Evolutionary conservation across 1,140 invertebrate genomes (phyloP), one percentile per base, ranked within the genome.

Genomic region (Nixonia krombeini): DNA sequence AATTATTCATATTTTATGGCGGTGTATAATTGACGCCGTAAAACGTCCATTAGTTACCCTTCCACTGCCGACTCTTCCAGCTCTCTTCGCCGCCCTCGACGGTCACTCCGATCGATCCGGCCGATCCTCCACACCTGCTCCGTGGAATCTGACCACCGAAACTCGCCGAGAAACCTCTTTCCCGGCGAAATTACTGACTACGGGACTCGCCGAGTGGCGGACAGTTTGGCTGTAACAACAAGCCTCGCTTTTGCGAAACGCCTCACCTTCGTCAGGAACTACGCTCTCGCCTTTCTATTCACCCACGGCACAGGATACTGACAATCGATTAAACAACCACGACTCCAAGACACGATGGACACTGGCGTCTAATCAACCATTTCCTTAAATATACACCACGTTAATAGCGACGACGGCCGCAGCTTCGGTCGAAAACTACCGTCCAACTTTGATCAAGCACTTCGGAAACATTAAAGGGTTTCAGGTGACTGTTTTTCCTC

Each of bases 1-100:
- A 73, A 79, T 79, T 80, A 79, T 76, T 81, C 76, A 81, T 78
- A 76, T 80, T 82, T 82, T 78, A 81, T 64, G 69, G 68, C 64
- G 63, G 51, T 72, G 70, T 79, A 75, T 79, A 79, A 79, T 76
- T 78, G 76, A 82, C 73, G 77, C 64, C 75, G 71, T 80, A 79
- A 79, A 82, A 78, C 59, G 72, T 80, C 76, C 75, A 82, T 81
- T 79, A 80, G 76, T 79, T 79, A 73, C 45, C 72, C 67, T 73
- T 74, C 67, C 67, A 63, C 40, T 13, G 57, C 49, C 52, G 52
- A 62, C 42, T 71, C 44, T 42, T 47, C 38, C 44, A 44, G 55
- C 58, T 57, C 37, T 29, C 45, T 40, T 41, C 18, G 57, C 59
- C 55, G 33, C 47, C 61, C 23, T 18, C 37, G 17, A 37, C 23